Conservation (phyloP, 2,888 invertebrate genomes). For the Amblyjoppa proteus region DNA sequence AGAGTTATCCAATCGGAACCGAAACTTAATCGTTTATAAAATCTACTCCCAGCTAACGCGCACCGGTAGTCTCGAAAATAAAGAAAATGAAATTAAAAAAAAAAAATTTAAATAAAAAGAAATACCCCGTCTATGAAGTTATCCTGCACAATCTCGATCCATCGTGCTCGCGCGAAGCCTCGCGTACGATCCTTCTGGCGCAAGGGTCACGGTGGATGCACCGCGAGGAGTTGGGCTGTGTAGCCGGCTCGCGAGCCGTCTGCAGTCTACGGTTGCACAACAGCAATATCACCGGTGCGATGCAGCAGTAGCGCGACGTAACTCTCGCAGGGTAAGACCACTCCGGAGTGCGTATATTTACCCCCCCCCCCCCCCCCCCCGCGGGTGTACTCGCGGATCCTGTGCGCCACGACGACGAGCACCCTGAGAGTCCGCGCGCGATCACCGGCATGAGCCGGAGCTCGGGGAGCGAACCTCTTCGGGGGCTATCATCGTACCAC, state of each 20-base stretch:
- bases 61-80: too few species aligned
- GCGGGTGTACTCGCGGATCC: constrained; percentile 1
- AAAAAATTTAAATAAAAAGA: constrained; percentile 6
- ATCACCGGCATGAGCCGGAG: constrained; percentile 28
- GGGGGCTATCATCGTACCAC: constrained; percentile 58
- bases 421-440: constrained; percentile 23
- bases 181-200: constrained; percentile 57
- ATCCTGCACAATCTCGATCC: constrained; percentile 66
- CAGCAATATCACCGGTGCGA: constrained; percentile 44
- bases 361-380: not conserved
- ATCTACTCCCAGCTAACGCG: not conserved
- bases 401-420: not conserved
- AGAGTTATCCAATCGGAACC: not conserved
- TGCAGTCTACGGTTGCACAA: constrained; percentile 65
- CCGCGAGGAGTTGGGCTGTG: constrained; percentile 49
- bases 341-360: constrained; percentile 35
- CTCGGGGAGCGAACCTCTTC: not conserved
- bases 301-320: constrained; percentile 59
- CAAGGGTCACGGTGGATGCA: constrained; percentile 78
- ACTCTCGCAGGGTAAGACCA: constrained; percentile 59
- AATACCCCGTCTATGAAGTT: constrained; percentile 61
- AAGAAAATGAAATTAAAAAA: too few species aligned
- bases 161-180: constrained; percentile 43
- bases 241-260: constrained; percentile 26
- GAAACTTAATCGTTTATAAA: not conserved